Conservation (phyloP, 2,113 vertebrate genomes). For the Silurus meridionalis region DNA sequence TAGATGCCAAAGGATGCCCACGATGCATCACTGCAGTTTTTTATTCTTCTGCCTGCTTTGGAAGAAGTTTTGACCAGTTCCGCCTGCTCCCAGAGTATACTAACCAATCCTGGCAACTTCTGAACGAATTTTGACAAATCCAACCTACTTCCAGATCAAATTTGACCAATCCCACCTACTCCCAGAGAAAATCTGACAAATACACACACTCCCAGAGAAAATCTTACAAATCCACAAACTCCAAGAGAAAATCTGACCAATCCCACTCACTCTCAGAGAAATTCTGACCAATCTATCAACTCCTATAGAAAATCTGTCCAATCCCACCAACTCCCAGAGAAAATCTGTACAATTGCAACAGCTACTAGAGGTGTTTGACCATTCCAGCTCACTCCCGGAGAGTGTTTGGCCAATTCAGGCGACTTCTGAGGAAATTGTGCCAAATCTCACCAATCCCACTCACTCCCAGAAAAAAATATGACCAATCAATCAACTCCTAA, state of each 20-base stretch:
- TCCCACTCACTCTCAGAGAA: background rate
- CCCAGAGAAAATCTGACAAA: background rate
- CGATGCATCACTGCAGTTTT: background rate
- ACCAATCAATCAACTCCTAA: background rate
- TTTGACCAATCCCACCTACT: background rate
- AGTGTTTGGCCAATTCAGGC: background rate
- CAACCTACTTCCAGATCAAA: background rate
- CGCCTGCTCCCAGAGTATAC: no score
- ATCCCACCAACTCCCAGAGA: background rate
- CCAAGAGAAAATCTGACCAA: background rate
- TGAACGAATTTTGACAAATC: background rate
- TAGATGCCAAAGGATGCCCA: slow-evolving; percentile 9
- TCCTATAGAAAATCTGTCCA: background rate
- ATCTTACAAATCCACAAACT: background rate
- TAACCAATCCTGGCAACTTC: background rate
- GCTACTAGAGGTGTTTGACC: background rate
- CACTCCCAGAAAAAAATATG: background rate
- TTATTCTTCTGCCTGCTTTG: background rate
- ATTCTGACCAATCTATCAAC: background rate
- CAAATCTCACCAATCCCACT: background rate
- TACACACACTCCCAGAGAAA: background rate
- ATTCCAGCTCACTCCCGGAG: background rate
- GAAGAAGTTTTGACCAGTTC: background rate
- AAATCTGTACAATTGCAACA: background rate
- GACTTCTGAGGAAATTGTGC: background rate